These are phyloP conservation scores for Lagopus muta DNA, from an alignment of 2,113 vertebrate genomes.

Conservation along the genomic window DNA sequence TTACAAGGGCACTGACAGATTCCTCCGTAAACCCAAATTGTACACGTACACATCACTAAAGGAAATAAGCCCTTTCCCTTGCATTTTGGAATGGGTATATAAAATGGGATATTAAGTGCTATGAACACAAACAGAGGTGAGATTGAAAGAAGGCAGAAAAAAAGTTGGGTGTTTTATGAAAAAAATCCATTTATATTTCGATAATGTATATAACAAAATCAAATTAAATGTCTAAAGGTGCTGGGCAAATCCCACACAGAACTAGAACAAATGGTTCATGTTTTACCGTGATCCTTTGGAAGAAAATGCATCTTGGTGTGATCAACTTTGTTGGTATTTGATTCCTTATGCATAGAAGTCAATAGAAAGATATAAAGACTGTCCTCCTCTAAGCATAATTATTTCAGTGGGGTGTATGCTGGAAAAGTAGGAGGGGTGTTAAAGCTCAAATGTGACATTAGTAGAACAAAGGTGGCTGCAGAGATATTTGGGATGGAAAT, in stretches of 20 bases:
- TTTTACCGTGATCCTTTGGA: background rate
- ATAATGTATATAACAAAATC: background rate
- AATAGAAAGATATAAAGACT: slow-evolving; percentile 17
- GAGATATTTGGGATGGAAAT: slow-evolving; percentile 3
- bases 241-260: background rate
- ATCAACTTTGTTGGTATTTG: background rate
- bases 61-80: background rate
- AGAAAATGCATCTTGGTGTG: background rate
- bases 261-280: background rate
- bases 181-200: background rate
- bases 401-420: background rate
- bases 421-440: background rate
- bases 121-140: background rate
- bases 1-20: background rate
- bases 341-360: background rate
- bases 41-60: background rate
- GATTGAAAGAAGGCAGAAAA: background rate
- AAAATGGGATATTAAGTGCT: background rate
- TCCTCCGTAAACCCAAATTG: background rate
- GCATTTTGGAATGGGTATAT: background rate
- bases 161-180: background rate
- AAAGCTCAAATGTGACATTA: background rate
- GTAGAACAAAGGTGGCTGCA: background rate
- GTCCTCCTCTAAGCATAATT: slow-evolving; percentile 20
- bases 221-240: slow-evolving; percentile 24